Conservation (phyloP, 2,888 invertebrate genomes). For the Phortica okadai region DNA sequence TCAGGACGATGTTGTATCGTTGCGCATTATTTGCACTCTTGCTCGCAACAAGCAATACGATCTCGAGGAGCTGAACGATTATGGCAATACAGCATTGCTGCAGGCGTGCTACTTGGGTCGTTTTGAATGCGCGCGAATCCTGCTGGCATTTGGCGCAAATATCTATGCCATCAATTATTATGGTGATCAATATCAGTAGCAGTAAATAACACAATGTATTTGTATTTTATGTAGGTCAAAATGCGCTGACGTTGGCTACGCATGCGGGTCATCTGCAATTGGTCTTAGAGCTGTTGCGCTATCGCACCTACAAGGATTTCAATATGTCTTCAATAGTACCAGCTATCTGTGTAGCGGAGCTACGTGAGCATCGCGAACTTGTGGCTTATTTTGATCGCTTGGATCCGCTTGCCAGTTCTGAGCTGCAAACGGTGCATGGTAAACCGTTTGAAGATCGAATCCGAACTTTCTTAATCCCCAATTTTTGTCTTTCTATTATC, state of each 20-base stretch:
- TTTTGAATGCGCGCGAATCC: conserved; percentile 59
- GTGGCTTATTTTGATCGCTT: conserved; percentile 59
- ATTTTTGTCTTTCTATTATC: background rate
- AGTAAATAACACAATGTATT: background rate
- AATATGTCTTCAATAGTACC: conserved; percentile 73
- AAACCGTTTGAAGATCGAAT: conserved; percentile 23
- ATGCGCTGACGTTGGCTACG: conserved; percentile 73
- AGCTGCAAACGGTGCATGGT: conserved; percentile 67
- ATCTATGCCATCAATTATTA: conserved; percentile 71
- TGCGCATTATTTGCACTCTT: conserved; percentile 61
- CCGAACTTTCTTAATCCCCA: background rate
- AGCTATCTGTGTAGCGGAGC: conserved; percentile 71
- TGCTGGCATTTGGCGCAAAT: conserved; percentile 63
- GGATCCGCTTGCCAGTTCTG: conserved; percentile 47
- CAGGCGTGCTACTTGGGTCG: conserved; percentile 72
- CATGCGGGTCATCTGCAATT: conserved; percentile 62
- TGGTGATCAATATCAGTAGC: conserved; percentile 50
- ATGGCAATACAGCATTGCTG: conserved; percentile 73
- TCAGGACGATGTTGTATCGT: conserved; percentile 56
- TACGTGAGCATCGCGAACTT: conserved; percentile 61
- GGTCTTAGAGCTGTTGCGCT: conserved; percentile 62
- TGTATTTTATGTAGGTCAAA: conserved; percentile 63
- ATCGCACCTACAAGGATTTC: conserved; percentile 71
- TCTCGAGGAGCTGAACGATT: conserved; percentile 69
- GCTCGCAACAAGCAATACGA: conserved; percentile 48